These are phyloP conservation scores for Hucho hucho DNA, from an alignment of 2,113 vertebrate species.

Conservation along the genomic window DNA sequence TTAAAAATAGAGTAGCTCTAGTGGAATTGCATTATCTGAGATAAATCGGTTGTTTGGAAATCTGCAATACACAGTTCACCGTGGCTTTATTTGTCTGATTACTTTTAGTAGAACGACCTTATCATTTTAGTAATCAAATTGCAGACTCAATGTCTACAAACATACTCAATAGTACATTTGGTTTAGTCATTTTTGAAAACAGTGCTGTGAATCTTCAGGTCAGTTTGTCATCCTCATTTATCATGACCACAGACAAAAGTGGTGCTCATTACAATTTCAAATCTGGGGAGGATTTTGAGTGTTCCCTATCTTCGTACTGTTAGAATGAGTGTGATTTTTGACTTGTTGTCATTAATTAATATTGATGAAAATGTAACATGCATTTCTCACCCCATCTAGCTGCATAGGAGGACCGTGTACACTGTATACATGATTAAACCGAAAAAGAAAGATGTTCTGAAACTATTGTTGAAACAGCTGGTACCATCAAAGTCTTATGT, in stretches of 20 bases:
- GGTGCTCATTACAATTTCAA: no score
- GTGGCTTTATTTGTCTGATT: background rate
- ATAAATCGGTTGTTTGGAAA: background rate
- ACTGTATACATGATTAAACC: constrained; percentile 69
- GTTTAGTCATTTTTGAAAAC: background rate
- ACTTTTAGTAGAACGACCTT: constrained; percentile 28
- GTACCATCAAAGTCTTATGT: constrained; percentile 35
- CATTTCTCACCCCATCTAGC: constrained; percentile 18
- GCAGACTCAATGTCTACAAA: background rate
- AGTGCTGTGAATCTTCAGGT: background rate
- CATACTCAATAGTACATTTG: background rate
- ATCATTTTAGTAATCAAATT: constrained; percentile 14
- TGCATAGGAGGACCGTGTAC: constrained; percentile 52
- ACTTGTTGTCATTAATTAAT: background rate
- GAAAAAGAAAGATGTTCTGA: constrained; percentile 59
- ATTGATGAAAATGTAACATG: background rate
- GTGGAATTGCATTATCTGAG: constrained; percentile 19
- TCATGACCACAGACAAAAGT: no score
- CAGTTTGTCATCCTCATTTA: background rate
- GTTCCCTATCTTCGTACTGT: background rate
- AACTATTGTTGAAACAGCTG: constrained; percentile 61
- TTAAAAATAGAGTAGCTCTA: constrained; percentile 23
- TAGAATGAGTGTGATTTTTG: constrained; percentile 15
- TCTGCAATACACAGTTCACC: background rate
- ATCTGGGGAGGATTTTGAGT: background rate